Evolutionary conservation across 2,113 vertebrate genomes (phyloP), one percentile per base, ranked within the genome.

Genomic region (Vombatus ursinus): DNA sequence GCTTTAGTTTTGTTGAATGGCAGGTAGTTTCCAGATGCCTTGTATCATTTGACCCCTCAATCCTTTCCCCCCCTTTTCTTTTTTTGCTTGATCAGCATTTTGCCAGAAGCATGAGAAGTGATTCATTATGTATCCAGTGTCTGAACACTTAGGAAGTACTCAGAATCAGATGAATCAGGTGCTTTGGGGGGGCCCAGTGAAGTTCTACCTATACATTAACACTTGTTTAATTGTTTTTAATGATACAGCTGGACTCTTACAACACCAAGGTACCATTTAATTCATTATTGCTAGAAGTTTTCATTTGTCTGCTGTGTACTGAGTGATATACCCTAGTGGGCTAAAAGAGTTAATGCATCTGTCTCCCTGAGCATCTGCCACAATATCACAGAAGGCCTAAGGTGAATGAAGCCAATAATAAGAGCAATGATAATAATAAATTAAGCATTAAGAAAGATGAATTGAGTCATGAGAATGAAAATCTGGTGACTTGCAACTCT

Each of bases 271-370:
- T 61, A 44, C 24, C 11, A 28, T n/a, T 90, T 89, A 91, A 44
- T 9, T 50, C 25, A 25, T 91, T 91, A 28, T 49, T n/a, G n/a
- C 6, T 3, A 8, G 19, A 49, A n/a, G 0, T 51, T 37, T 14
- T 44, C 11, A 61, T 44, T 47, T 23, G 91, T 90, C 19, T 84
- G 22, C 12, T 37, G n/a, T 44, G n/a, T 84, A 44, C n/a, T 84
- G 68, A 44, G 68, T 44, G n/a, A 84, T 23, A 84, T 94, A 47
- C 48, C 19, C 3, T 91, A 48, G 49, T 95, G 24, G 54, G 26
- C 52, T 90, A 91, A 95, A 97, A 95, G 68, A 44, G 89, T 95
- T 95, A 96, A 94, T 94, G 25, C 0, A 93, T 84, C 16, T 44
- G 44, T 19, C n/a, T 84, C 37, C 16, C 4, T 54, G 8, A 92